A percentile compares a stretch with the other conserved stretches of the same genome.
Evolutionary conservation across 2,113 vertebrate genomes (phyloP).

Genomic region (Abramis brama): DNA sequence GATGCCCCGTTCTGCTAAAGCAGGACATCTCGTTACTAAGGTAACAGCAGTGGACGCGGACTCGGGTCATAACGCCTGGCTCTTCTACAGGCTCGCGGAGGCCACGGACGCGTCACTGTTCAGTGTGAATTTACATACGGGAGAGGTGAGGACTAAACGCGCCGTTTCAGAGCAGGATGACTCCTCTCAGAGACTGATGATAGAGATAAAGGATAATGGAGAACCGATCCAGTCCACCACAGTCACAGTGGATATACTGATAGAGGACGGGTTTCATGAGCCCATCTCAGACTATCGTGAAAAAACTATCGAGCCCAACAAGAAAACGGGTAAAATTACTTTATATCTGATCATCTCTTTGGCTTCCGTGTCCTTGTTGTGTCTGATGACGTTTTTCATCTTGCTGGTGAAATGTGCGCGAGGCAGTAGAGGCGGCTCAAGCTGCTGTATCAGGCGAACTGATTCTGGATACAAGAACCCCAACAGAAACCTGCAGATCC

Average conservation of each 20-base stretch:
- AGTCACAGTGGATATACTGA: constrained; percentile 70
- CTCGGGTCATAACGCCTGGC: constrained; percentile 86
- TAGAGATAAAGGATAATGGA: constrained; percentile 83
- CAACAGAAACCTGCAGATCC: constrained; percentile 68
- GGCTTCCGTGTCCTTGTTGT: constrained; percentile 46
- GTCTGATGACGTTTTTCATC: constrained; percentile 44
- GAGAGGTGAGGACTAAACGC: constrained; percentile 84
- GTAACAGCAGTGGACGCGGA: constrained; percentile 87
- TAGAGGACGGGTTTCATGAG: constrained; percentile 67
- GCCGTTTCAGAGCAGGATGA: constrained; percentile 78
- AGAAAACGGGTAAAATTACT: constrained; percentile 62
- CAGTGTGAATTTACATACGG: constrained; percentile 78
- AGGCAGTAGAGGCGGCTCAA: constrained; percentile 25
- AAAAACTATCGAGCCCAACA: constrained; percentile 44
- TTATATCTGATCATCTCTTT: constrained; percentile 62
- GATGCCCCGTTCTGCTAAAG: constrained; percentile 78
- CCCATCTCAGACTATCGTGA: constrained; percentile 48
- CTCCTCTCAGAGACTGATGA: constrained; percentile 78
- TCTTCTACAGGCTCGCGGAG: constrained; percentile 80
- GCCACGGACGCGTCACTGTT: constrained; percentile 83
- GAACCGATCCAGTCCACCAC: constrained; percentile 84
- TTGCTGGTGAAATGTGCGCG: constrained; percentile 46
- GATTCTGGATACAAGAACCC: constrained; percentile 57
- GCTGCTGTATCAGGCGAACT: constrained; percentile 43
- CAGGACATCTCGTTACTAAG: constrained; percentile 85